phyloP scores from a whole-genome alignment of 2,797 vertebrate species.

The Todus mexicanus region DNA sequence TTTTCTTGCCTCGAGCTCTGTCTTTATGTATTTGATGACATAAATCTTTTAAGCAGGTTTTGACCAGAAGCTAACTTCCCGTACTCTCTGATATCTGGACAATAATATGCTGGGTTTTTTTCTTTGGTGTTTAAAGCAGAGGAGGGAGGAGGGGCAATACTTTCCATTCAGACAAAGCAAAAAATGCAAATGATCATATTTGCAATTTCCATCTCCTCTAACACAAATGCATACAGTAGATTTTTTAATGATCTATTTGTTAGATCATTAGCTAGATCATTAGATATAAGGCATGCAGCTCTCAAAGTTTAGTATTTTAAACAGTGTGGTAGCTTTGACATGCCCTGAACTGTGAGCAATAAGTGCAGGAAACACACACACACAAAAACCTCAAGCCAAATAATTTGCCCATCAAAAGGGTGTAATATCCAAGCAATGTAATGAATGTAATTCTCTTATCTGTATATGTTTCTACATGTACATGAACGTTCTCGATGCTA shows the following conservation, averaged over 20 bases:
- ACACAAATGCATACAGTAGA: not conserved
- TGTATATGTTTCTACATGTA: not conserved
- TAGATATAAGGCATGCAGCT: not conserved
- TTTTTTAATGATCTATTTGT: not conserved
- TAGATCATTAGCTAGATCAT: not conserved
- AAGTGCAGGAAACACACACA: not conserved
- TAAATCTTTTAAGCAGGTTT: constrained; percentile 71
- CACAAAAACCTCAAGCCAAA: not conserved
- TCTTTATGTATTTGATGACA: constrained; percentile 68
- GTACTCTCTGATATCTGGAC: not conserved
- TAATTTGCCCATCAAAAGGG: not conserved
- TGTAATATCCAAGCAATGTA: not conserved
- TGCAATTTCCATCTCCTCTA: not conserved
- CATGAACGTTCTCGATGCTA: not conserved
- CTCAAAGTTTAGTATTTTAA: not conserved
- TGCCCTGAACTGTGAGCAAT: not conserved
- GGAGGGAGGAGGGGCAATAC: not conserved
- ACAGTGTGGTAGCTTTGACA: not conserved
- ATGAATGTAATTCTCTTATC: not conserved
- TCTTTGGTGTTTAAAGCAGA: not conserved
- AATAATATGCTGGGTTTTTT: not conserved
- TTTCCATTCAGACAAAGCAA: constrained; percentile 1
- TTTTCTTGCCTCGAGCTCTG: constrained; percentile 62
- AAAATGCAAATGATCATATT: not conserved
- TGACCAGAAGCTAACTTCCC: constrained; percentile 56